A percentile compares a stretch with the other conserved stretches of the same genome.
Conservation (phyloP, 2,797 vertebrate species). For the Clamator glandarius region DNA sequence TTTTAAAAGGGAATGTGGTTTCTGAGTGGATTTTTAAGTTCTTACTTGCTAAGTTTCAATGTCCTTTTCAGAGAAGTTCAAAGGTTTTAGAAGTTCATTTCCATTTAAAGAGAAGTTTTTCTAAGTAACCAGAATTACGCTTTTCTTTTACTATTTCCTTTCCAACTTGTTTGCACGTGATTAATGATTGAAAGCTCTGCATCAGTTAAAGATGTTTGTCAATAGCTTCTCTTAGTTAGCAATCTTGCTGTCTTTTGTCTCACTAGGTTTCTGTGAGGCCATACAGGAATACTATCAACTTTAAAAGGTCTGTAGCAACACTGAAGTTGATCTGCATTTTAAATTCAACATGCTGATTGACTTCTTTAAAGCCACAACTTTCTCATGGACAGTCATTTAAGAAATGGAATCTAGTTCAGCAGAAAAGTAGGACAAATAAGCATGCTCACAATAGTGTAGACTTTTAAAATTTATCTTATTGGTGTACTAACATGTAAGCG, state of each 20-base stretch:
- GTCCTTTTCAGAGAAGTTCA: slow-evolving; percentile 23
- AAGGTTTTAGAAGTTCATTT: slow-evolving; percentile 13
- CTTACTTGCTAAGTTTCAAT: not conserved
- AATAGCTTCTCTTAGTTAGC: not conserved
- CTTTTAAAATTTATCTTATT: not conserved
- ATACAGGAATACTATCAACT: not conserved
- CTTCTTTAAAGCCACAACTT: slow-evolving; percentile 27
- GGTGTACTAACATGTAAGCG: not conserved
- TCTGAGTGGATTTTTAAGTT: not conserved
- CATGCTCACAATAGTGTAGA: not conserved
- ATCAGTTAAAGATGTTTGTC: slow-evolving; percentile 44
- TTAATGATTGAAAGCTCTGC: slow-evolving; percentile 5
- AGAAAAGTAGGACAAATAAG: not conserved
- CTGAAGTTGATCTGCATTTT: not conserved
- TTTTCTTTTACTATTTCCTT: slow-evolving; percentile 37
- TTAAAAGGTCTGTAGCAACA: not conserved
- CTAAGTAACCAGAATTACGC: slow-evolving; percentile 17
- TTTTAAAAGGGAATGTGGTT: not conserved
- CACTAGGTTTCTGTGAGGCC: not conserved
- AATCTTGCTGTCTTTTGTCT: not conserved
- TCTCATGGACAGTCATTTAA: not conserved
- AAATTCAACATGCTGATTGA: not conserved
- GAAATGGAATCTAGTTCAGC: not conserved
- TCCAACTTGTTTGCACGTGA: slow-evolving; percentile 14
- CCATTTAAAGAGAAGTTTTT: not conserved